Base-by-base conservation (phyloP, 2,113 vertebrate genomes). In the Tetrao urogallus region DNA sequence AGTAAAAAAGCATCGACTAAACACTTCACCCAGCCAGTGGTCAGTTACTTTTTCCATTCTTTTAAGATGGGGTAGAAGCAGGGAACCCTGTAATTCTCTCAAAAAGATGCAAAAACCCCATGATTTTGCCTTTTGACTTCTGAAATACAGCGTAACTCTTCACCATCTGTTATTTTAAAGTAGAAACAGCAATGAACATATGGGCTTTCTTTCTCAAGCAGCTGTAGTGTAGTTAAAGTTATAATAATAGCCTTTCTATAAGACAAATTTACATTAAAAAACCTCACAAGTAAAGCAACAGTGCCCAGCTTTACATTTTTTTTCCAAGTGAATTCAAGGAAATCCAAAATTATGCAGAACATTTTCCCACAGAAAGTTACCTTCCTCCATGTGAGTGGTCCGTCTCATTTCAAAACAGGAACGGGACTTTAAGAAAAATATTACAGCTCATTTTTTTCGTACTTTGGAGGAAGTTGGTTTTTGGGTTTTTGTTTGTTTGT, bases 181-280 rank as follows among this genome's bases (percentile, higher is more conserved):
- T 66, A 94, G 89, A 97, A 97, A 97, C 97, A 97, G 97, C 95
- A 98, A 97, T 56, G 97, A 98, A 94, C 98, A 98, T 98, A 98
- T 98, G 98, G 98, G 93, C 96, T 96, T 97, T 96, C 95, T 97
- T 97, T 97, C 95, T 96, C 96, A 97, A 97, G 95, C 98, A 98
- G 98, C 98, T 98, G 98, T 92, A 97, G 95, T 97, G 97, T 98
- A 98, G 97, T 98, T 98, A 98, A 98, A 97, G 97, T 97, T 98
- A 98, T 98, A 98, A 98, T 97, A 98, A 98, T 97, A 98, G 97
- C 94, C 96, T 98, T 97, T 96, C 94, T 95, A 92, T 97, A 97
- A 97, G 97, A 98, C 97, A 98, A 97, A 97, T 97, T 98, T 98
- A 97, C 97, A 97, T 97, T 97, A 97, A 97, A 97, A 98, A 98